These are phyloP conservation scores for Protaetia brevitarsis DNA, from an alignment of 1,140 invertebrate species.

Conservation along the genomic window DNA sequence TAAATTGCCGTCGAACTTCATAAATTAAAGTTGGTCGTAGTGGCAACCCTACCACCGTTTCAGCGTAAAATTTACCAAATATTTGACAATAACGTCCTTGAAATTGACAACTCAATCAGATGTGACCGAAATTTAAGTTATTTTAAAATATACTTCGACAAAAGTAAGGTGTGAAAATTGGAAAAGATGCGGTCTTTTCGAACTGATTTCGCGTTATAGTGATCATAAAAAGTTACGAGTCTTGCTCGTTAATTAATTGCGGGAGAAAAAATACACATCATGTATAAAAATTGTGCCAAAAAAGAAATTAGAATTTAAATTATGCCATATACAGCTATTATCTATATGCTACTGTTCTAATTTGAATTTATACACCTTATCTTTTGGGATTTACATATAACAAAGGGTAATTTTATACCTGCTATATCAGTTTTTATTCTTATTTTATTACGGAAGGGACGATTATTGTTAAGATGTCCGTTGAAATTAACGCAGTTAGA, in stretches of 20 bases:
- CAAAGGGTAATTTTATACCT: background rate
- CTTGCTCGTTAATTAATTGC: too few species aligned
- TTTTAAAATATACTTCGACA: background rate
- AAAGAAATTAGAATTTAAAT: slow-evolving; percentile 1
- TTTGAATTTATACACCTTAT: slow-evolving; percentile 11
- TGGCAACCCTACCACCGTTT: background rate
- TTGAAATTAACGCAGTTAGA: slow-evolving; percentile 20
- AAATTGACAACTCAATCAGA: slow-evolving; percentile 16
- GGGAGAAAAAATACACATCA: too few species aligned
- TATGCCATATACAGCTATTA: background rate
- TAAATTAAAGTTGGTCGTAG: background rate
- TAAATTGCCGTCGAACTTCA: background rate
- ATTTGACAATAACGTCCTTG: slow-evolving; percentile 13
- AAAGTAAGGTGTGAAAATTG: background rate
- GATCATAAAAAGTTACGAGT: too few species aligned
- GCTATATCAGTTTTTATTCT: too few species aligned
- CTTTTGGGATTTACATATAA: background rate
- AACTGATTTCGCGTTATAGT: background rate
- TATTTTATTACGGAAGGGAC: too few species aligned
- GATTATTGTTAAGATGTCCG: background rate
- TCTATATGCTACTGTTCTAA: background rate
- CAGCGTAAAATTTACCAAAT: background rate
- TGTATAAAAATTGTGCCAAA: slow-evolving; percentile 10
- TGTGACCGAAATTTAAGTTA: slow-evolving; percentile 10
- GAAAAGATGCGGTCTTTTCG: background rate